These are phyloP conservation scores for Bubo blakistoni DNA, from an alignment of 2,113 vertebrate genomes.

Conservation along the genomic window DNA sequence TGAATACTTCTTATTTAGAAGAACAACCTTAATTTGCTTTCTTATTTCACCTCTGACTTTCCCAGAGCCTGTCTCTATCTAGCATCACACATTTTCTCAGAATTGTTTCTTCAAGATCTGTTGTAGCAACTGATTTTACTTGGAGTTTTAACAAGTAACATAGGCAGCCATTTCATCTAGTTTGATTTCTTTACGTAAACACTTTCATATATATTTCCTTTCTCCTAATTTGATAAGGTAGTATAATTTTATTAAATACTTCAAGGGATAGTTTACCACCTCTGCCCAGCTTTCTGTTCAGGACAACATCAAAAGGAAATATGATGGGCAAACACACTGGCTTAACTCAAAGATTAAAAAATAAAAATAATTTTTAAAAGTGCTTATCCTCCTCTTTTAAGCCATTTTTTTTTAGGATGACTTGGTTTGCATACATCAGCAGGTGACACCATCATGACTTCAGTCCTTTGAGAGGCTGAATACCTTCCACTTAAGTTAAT, in stretches of 20 bases:
- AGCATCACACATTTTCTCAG: not conserved
- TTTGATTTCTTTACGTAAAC: not conserved
- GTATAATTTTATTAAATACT: not conserved
- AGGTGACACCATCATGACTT: not conserved
- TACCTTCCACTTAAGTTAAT: not conserved
- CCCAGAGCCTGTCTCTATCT: not conserved
- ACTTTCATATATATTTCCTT: not conserved
- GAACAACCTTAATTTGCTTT: not conserved
- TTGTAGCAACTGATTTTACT: not conserved
- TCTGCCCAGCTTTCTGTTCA: not conserved
- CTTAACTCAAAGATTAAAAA: not conserved
- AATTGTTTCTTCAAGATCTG: not conserved
- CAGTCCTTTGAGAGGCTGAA: not conserved
- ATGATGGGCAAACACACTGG: fast-evolving
- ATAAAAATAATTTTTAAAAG: not conserved
- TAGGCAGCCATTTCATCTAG: not conserved
- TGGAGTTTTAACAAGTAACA: not conserved
- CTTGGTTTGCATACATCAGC: not conserved
- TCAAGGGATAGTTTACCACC: not conserved
- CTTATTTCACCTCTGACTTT: not conserved
- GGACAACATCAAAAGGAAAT: not conserved
- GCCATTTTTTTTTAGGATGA: not conserved
- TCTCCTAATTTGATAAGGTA: not conserved
- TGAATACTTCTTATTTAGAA: not conserved
- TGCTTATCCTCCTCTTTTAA: not conserved